These are phyloP conservation scores for Manduca sexta DNA, from an alignment of 1,140 invertebrate species.

Conservation along the genomic window DNA sequence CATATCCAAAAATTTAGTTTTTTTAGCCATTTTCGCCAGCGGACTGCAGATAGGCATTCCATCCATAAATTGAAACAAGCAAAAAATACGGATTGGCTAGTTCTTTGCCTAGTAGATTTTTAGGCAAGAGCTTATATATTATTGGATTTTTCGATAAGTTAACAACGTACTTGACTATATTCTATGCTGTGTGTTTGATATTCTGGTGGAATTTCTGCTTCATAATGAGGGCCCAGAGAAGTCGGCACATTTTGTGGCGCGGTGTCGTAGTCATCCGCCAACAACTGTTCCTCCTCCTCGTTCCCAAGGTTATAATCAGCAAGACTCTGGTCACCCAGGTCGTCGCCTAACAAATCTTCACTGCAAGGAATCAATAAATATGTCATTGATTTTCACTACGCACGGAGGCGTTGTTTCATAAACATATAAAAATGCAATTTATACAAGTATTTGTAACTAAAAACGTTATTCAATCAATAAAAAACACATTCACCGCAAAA, in stretches of 20 bases:
- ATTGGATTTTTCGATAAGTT: background rate
- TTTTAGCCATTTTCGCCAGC: too few species aligned
- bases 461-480: too few species aligned
- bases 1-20: too few species aligned
- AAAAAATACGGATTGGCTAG: too few species aligned
- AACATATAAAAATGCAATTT: too few species aligned
- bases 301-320: slow-evolving; percentile 65
- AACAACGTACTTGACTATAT: slow-evolving; percentile 35
- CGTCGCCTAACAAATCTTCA: slow-evolving; percentile 62
- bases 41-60: too few species aligned
- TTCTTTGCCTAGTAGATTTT: too few species aligned
- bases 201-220: slow-evolving; percentile 35
- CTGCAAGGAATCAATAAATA: slow-evolving; percentile 35
- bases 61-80: too few species aligned
- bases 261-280: slow-evolving; percentile 60
- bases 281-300: slow-evolving; percentile 62
- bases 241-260: slow-evolving; percentile 54
- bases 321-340: slow-evolving; percentile 64
- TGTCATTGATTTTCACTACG: slow-evolving; percentile 2
- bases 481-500: too few species aligned
- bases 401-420: too few species aligned
- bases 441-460: too few species aligned
- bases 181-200: slow-evolving; percentile 35
- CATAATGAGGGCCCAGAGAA: slow-evolving; percentile 31
- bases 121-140: too few species aligned